Percentiles rank a stretch among this genome's conserved stretches.
phyloP scores from a whole-genome alignment of 1,140 invertebrate genomes.

The Halotydeus destructor region DNA sequence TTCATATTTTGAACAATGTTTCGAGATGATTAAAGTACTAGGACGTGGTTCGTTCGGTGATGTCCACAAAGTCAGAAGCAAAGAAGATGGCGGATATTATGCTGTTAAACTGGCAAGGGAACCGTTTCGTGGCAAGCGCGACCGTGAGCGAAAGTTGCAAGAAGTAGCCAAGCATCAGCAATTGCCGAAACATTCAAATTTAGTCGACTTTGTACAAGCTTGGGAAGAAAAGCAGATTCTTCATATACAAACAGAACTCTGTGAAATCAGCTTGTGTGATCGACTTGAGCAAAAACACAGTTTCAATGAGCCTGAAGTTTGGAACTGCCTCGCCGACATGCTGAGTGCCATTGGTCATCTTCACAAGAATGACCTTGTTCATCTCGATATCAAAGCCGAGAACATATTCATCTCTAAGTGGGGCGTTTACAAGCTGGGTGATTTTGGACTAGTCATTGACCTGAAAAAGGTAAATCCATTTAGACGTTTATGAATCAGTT shows the following conservation, averaged over 20 bases:
- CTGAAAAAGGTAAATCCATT: conserved; percentile 31
- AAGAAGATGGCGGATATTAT: conserved; percentile 40
- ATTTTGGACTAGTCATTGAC: conserved; percentile 49
- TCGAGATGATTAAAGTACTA: conserved; percentile 35
- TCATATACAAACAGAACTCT: conserved; percentile 51
- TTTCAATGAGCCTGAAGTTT: conserved; percentile 29
- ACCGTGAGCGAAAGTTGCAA: conserved; percentile 36
- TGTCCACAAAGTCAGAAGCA: conserved; percentile 39
- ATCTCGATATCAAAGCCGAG: conserved; percentile 53
- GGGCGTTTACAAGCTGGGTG: conserved; percentile 41
- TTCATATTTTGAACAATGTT: conserved; percentile 37
- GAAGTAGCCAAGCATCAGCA: conserved; percentile 47
- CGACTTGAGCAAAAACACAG: conserved; percentile 25
- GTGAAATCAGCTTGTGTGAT: conserved; percentile 28
- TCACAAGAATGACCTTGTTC: conserved; percentile 40
- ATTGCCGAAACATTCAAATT: conserved; percentile 41
- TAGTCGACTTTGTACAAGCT: conserved; percentile 40
- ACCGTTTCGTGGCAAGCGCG: conserved; percentile 34
- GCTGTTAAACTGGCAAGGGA: conserved; percentile 43
- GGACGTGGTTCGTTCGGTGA: conserved; percentile 52
- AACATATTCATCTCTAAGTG: conserved; percentile 41
- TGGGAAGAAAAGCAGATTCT: conserved; percentile 49
- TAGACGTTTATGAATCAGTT: conserved; percentile 1
- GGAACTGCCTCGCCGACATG: conserved; percentile 33
- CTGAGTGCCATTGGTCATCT: conserved; percentile 38